These are phyloP conservation scores for Drosophila varians DNA, from an alignment of 1,140 invertebrate genomes.

Conservation along the genomic window DNA sequence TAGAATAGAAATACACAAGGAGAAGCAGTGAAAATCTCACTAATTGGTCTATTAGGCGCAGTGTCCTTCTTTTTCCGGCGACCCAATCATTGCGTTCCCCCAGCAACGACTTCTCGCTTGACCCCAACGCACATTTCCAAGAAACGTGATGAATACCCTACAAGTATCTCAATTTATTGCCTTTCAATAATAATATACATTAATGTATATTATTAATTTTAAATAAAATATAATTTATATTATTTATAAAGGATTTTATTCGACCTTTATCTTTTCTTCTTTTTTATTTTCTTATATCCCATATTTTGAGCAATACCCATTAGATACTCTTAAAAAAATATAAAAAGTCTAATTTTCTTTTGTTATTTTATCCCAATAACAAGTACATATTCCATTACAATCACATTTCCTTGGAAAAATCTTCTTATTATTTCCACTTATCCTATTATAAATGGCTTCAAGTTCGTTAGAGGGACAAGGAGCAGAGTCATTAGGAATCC, in stretches of 20 bases:
- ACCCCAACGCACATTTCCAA: not conserved
- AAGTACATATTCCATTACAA: not conserved
- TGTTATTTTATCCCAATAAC: not conserved
- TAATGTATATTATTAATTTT: not conserved
- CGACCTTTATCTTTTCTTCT: no score
- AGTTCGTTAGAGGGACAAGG: constrained; percentile 4
- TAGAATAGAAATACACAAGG: not conserved
- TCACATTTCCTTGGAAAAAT: constrained; percentile 10
- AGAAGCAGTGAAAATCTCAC: constrained; percentile 7
- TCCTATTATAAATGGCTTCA: constrained; percentile 2
- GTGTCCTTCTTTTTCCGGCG: constrained; percentile 2
- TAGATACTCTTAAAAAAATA: not conserved
- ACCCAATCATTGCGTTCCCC: constrained; percentile 39
- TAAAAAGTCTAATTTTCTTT: not conserved
- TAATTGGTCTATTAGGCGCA: constrained; percentile 44
- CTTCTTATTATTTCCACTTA: constrained; percentile 18
- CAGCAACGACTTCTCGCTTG: constrained; percentile 18
- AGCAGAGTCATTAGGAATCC: not conserved
- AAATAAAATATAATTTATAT: not conserved
- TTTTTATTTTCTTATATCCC: not conserved
- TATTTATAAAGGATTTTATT: no score
- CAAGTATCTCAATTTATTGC: no score
- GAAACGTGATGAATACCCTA: not conserved
- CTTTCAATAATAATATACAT: no score
- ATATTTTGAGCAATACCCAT: not conserved